phyloP scores from a whole-genome alignment of 2,888 invertebrate species.

The Sesamia inferens region DNA sequence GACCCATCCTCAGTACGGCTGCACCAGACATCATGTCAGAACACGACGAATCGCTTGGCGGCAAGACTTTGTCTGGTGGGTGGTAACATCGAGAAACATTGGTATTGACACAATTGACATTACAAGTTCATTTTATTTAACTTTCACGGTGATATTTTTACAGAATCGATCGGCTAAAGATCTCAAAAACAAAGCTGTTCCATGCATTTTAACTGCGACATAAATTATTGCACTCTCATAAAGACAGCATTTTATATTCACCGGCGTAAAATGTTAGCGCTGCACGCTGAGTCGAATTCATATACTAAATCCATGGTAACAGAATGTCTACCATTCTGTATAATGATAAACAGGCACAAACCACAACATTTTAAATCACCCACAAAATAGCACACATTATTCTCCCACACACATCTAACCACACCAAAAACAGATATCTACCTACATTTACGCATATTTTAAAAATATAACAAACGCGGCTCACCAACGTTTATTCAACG shows the following conservation, averaged over 20 bases:
- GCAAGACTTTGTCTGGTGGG: too few species aligned
- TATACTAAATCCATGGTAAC: background rate
- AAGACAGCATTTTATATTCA: background rate
- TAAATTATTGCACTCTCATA: background rate
- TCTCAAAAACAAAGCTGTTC: background rate
- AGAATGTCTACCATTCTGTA: background rate
- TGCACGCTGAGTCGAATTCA: too few species aligned
- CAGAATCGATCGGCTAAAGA: background rate
- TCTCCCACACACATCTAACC: constrained; percentile 26
- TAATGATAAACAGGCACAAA: background rate
- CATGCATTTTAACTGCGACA: background rate
- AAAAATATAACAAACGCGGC: constrained; percentile 54
- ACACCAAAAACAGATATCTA: constrained; percentile 33
- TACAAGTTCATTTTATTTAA: too few species aligned
- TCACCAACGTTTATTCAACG: constrained; percentile 53
- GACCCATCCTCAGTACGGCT: too few species aligned
- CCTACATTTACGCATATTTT: constrained; percentile 45
- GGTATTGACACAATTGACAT: too few species aligned
- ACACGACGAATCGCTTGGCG: too few species aligned
- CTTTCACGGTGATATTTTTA: too few species aligned
- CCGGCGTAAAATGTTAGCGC: too few species aligned
- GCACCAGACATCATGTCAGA: too few species aligned
- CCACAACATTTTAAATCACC: constrained; percentile 14
- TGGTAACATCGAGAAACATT: too few species aligned
- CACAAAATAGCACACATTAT: constrained; percentile 28